phyloP scores from a whole-genome alignment of 2,113 vertebrate species.

The Thermophis baileyi region DNA sequence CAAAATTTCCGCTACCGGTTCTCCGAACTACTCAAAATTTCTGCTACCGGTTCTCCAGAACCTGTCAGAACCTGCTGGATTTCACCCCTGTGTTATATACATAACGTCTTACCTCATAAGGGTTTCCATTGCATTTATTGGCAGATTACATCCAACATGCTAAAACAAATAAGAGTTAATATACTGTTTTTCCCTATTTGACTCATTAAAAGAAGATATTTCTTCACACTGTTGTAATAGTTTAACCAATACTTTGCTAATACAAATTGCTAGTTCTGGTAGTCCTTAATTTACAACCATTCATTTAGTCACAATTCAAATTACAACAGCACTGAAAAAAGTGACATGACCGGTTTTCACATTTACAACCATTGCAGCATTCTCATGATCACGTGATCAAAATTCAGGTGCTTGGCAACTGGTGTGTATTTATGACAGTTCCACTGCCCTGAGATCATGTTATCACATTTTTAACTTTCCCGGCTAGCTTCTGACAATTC shows the following conservation, averaged over 20 bases:
- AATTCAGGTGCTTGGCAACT: neutral
- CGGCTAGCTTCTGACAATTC: neutral
- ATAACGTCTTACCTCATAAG: neutral
- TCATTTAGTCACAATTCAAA: neutral
- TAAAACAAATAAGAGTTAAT: neutral
- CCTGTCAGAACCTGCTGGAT: too few species aligned
- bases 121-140: neutral
- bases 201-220: neutral
- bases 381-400: neutral
- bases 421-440: neutral
- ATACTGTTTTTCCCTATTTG: neutral
- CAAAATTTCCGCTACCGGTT: too few species aligned
- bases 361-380: neutral
- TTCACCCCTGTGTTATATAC: neutral
- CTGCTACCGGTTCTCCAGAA: too few species aligned
- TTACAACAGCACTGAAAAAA: neutral
- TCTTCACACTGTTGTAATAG: neutral
- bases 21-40: too few species aligned
- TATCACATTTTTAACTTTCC: neutral
- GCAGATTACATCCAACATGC: too few species aligned
- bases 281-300: neutral
- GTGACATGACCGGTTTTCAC: neutral
- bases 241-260: neutral
- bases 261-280: neutral
- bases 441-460: neutral